These are phyloP conservation scores for Columba guinea DNA, from an alignment of 2,797 vertebrate genomes.

Conservation along the genomic window DNA sequence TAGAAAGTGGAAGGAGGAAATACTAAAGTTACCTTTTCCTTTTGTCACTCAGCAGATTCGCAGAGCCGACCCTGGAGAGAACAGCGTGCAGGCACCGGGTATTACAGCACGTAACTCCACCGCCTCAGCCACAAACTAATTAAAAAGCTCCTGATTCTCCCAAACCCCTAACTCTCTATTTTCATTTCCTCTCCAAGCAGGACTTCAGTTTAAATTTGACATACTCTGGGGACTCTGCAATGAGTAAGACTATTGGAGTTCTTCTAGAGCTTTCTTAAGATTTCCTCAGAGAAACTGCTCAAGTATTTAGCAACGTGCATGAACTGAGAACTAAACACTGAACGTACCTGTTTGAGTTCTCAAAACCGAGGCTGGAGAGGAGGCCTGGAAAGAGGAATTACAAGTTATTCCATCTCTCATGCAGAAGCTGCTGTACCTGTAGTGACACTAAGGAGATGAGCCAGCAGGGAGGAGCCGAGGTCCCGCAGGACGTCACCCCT, in stretches of 20 bases:
- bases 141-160: background rate
- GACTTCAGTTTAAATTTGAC: constrained; percentile 5
- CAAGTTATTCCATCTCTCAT: background rate
- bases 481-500: background rate
- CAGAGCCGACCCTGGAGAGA: background rate
- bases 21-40: background rate
- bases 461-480: background rate
- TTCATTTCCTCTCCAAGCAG: constrained; percentile 45
- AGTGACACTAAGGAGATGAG: background rate
- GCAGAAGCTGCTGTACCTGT: background rate
- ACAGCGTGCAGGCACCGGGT: background rate
- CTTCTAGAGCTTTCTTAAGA: constrained; percentile 21
- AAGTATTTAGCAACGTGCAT: background rate
- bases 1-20: background rate
- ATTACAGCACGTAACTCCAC: background rate
- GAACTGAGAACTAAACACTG: background rate
- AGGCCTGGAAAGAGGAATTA: background rate
- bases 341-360: background rate
- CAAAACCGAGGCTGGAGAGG: background rate
- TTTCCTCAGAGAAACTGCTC: constrained; percentile 5
- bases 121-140: constrained; percentile 30
- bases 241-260: constrained; percentile 22
- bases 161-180: background rate
- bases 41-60: background rate
- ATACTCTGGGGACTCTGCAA: background rate